Evolutionary conservation across 2,888 invertebrate genomes (phyloP), one percentile per base, ranked within the genome.

Genomic region (Electrophaes corylata): DNA sequence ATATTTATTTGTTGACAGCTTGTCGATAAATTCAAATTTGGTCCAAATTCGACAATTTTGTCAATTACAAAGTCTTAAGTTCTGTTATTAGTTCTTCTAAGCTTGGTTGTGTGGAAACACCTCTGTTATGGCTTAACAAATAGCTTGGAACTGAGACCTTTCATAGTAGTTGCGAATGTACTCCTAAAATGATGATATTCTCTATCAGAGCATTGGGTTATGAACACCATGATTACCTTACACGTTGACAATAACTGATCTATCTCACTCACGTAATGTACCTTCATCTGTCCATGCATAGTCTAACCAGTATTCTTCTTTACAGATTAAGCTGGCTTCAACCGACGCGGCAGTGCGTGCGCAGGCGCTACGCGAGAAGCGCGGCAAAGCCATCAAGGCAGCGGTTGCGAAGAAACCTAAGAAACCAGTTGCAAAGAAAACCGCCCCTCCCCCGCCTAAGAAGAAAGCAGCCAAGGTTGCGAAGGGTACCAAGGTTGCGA

Each of bases 161-260:
- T 26, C 4, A 26, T 26, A 26, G 26, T 26, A 26, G 26, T 2
- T 29, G 26, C 26, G 8, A 20, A 20, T 5, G 5, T 29, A n/a
- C n/a, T n/a, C n/a, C 6, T 26, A n/a, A 73, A 68, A 88, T 91
- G 90, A 91, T 91, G 90, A 90, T 75, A 85, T 61, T 67, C 85
- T 87, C 81, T 58, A 62, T 79, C 88, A 91, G 91, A 91, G 91
- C 91, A 91, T 91, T 91, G 91, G 91, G 91, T 91, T 91, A 91
- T 91, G 91, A 91, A 0, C 53, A 67, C 76, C 65, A 79, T 91
- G 91, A 91, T 91, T 91, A 88, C 89, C 66, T 65, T 16, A 59
- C 84, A 91, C 89, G 88, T 91, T 91, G 91, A 91, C 91, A 81
- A 62, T 47, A 70, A 58, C 91, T 90, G 90, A 90, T 6, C 0